These are phyloP conservation scores for Zaprionus gabonicus DNA, from an alignment of 1,140 invertebrate genomes.

Conservation along the genomic window DNA sequence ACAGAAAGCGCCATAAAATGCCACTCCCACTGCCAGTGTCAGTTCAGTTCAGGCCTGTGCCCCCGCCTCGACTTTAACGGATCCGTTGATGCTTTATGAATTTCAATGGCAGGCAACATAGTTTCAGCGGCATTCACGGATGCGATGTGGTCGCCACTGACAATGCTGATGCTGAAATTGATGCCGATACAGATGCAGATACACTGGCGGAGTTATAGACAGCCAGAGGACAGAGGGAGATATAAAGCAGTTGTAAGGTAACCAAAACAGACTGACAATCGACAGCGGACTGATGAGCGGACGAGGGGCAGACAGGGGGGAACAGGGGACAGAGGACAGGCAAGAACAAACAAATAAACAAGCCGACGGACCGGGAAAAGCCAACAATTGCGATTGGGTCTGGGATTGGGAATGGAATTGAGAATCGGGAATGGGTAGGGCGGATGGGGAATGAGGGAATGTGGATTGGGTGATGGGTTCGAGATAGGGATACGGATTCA, in stretches of 20 bases:
- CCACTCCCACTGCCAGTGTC: constrained; percentile 1
- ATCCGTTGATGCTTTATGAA: constrained; percentile 77
- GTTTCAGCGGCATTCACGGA: constrained; percentile 50
- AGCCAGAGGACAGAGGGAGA: constrained; percentile 3
- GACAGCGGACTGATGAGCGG: constrained; percentile 36
- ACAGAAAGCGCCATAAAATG: constrained; percentile 58
- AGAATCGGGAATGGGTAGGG: constrained; percentile 18
- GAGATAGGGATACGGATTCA: constrained; percentile 43
- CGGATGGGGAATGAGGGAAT: constrained; percentile 34
- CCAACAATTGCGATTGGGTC: constrained; percentile 75
- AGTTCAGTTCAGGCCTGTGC: neutral
- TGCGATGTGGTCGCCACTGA: constrained; percentile 41
- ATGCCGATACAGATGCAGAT: constrained; percentile 40
- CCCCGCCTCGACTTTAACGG: neutral
- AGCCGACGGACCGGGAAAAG: constrained; percentile 56
- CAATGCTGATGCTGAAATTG: constrained; percentile 28
- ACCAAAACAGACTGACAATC: constrained; percentile 40
- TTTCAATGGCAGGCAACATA: constrained; percentile 73
- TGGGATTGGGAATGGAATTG: constrained; percentile 62
- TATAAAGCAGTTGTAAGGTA: constrained; percentile 38
- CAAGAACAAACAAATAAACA: constrained; percentile 60
- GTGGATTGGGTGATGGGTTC: constrained; percentile 17
- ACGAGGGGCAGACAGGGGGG: neutral
- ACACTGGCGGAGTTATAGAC: constrained; percentile 23
- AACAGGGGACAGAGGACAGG: constrained; percentile 45